Evolutionary conservation across 2,113 vertebrate species (phyloP).

Genomic region (Forbesichthys papilliferus): DNA sequence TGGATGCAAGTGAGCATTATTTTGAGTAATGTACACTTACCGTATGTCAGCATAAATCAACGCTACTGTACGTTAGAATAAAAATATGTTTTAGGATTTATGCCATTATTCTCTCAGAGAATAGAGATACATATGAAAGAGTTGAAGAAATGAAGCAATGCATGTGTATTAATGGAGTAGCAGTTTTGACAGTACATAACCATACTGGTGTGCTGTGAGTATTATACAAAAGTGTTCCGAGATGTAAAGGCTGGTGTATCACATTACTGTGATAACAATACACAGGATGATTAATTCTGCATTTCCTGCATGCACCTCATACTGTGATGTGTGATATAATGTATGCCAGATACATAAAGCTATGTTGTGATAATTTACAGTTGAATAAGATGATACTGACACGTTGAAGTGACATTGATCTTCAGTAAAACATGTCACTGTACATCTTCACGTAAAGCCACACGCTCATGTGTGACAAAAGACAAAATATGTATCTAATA

Average conservation of each 20-base stretch:
- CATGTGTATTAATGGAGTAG: conserved; percentile 44
- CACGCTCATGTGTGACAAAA: too few relatives aligned
- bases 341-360: too few relatives aligned
- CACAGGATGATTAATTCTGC: not conserved
- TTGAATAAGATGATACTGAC: too few relatives aligned
- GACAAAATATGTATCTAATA: too few relatives aligned
- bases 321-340: too few relatives aligned
- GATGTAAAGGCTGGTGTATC: not conserved
- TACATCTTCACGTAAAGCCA: too few relatives aligned
- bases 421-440: too few relatives aligned
- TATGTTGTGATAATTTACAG: too few relatives aligned
- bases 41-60: conserved; percentile 66
- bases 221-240: not conserved
- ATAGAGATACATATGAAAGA: conserved; percentile 28
- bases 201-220: not conserved
- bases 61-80: conserved; percentile 20
- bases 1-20: too few relatives aligned
- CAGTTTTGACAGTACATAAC: conserved; percentile 38
- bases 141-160: conserved; percentile 30
- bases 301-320: not conserved
- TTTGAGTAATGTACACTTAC: conserved; percentile 24
- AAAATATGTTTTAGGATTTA: conserved; percentile 55
- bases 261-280: not conserved
- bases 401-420: too few relatives aligned
- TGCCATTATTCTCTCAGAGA: conserved; percentile 30